Evolutionary conservation across 1,140 invertebrate genomes (phyloP).

Genomic region (Drosophila nasuta): DNA sequence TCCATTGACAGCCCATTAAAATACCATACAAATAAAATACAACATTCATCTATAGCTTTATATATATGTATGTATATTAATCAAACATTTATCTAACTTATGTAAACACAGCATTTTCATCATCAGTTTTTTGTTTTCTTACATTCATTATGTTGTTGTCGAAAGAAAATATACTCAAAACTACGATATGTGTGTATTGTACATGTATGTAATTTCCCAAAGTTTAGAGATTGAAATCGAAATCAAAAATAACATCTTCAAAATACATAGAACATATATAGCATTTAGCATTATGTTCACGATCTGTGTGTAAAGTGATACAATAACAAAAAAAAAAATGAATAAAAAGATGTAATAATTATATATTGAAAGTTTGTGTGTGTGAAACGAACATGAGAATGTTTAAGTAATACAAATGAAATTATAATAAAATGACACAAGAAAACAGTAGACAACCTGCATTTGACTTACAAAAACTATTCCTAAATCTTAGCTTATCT

Average conservation of each 20-base stretch:
- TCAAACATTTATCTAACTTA: slow-evolving; percentile 45
- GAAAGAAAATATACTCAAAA: slow-evolving; percentile 17
- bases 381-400: slow-evolving; percentile 22
- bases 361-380: slow-evolving; percentile 29
- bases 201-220: slow-evolving; percentile 33
- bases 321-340: slow-evolving; percentile 19
- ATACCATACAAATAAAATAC: slow-evolving; percentile 24
- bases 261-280: slow-evolving; percentile 25
- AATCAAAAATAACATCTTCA: slow-evolving; percentile 28
- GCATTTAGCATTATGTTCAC: slow-evolving; percentile 44
- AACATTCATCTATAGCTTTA: slow-evolving; percentile 76
- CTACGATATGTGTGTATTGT: slow-evolving; percentile 17
- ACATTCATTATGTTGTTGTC: not conserved
- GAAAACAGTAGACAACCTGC: slow-evolving; percentile 5
- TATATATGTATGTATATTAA: slow-evolving; percentile 72
- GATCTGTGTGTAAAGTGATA: slow-evolving; percentile 54
- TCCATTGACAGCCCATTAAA: slow-evolving; percentile 12
- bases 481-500: not conserved
- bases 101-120: slow-evolving; percentile 11
- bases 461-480: not conserved
- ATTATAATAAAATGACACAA: slow-evolving; percentile 21
- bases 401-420: slow-evolving; percentile 36
- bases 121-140: slow-evolving; percentile 7
- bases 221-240: slow-evolving; percentile 15
- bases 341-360: slow-evolving; percentile 20